phyloP scores from a whole-genome alignment of 1,140 invertebrate species.

The Carcinoscorpius rotundicauda region DNA sequence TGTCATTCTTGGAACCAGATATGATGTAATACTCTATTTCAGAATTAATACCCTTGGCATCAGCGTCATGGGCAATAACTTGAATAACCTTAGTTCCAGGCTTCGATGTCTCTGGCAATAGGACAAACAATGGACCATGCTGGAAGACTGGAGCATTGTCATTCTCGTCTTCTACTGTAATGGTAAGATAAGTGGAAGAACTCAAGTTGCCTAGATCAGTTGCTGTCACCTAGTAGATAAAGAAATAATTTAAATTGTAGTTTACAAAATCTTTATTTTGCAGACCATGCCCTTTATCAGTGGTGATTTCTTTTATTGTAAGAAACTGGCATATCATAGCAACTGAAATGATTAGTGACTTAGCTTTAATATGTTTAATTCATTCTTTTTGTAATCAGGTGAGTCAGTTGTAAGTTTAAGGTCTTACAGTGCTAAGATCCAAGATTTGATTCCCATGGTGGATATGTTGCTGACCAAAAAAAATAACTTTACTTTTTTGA shows the following conservation, averaged over 20 bases:
- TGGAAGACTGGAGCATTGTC: slow-evolving; percentile 27
- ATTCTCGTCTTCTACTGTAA: slow-evolving; percentile 22
- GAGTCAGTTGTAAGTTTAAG: too few relatives aligned
- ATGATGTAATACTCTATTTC: slow-evolving; percentile 31
- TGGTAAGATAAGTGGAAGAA: slow-evolving; percentile 16
- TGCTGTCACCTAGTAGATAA: slow-evolving; percentile 27
- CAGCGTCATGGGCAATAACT: slow-evolving; percentile 37
- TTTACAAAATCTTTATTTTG: background rate
- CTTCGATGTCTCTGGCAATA: slow-evolving; percentile 35
- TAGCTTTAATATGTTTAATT: too few relatives aligned
- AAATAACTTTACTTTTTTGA: too few relatives aligned
- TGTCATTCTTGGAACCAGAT: slow-evolving; percentile 15
- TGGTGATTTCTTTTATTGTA: too few relatives aligned
- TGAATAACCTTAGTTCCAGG: slow-evolving; percentile 36
- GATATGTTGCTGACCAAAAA: too few relatives aligned
- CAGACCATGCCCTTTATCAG: too few relatives aligned
- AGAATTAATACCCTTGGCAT: slow-evolving; percentile 32
- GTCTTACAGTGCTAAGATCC: too few relatives aligned
- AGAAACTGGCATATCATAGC: too few relatives aligned
- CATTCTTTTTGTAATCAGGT: too few relatives aligned
- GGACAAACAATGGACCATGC: slow-evolving; percentile 29
- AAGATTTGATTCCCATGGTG: too few relatives aligned
- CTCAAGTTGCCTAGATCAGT: slow-evolving; percentile 19
- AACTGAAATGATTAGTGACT: too few relatives aligned
- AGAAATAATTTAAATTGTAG: background rate